Base-by-base conservation (phyloP, 2,797 vertebrate species). In the Vireo griseus region DNA sequence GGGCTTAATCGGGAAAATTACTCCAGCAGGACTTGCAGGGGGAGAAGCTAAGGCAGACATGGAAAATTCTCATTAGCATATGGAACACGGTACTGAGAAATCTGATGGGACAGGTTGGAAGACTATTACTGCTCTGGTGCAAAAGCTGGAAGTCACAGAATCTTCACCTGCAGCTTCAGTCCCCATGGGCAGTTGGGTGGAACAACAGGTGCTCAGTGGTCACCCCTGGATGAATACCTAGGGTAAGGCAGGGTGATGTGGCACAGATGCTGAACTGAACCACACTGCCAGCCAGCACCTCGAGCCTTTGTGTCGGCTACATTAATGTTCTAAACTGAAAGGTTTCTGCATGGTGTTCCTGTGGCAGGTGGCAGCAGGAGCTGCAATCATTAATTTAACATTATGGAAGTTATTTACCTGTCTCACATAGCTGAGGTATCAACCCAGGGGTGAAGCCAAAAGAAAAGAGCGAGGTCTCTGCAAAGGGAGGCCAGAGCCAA, bases 261-360 rank as follows among this genome's bases (percentile, higher is more conserved):
- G 42, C 76, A 61, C 5, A 9, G 52, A 40, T 0, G 7, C 39
- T 28, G 83, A 74, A 45, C 26, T 25, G 48, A 88, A 63, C 24
- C 57, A 42, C 50, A 13, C 37, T 74, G 58, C 33, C 42, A 74
- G 6, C 26, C 80, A 83, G 86, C 75, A 86, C 54, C 10, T 4
- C 0, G 6, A 93, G 73, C 66, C 65, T 61, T 83, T 50, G 57
- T 21, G 33, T 39, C 2, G 2, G 48, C 86, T 42, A 31, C 76
- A 58, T 88, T 61, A 90, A 93, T 90, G 76, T 83, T 96, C 92
- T 88, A 94, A 77, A 72, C 50, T 68, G 65, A 61, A 94, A 86
- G 75, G 63, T 85, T 81, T 76, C 78, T 85, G 81, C 24, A 13
- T 57, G 75, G 72, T 28, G 33, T 24, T 80, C 25, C 51, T 44